A percentile compares a stretch with the other conserved stretches of the same genome.
Evolutionary conservation across 2,888 invertebrate species (phyloP).

Genomic region (Rhamphomyia laevipes): DNA sequence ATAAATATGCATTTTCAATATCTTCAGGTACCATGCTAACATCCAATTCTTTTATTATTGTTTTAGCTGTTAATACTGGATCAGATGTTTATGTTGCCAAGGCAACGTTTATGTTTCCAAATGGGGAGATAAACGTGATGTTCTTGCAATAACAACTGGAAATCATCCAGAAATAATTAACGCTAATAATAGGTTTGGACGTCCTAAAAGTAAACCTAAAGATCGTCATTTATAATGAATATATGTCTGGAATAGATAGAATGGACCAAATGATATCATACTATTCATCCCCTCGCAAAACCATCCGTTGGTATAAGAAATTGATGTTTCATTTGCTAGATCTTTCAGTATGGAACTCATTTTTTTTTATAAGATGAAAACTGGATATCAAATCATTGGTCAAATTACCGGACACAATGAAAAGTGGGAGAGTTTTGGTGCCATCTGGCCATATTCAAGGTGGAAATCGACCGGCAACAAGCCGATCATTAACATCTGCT

Average conservation of each 20-base stretch:
- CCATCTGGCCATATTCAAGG: neutral
- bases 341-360: constrained; percentile 9
- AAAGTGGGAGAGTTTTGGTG: neutral
- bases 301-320: neutral
- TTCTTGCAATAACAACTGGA: too few species aligned
- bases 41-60: too few species aligned
- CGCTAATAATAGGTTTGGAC: too few species aligned
- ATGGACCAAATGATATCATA: too few species aligned
- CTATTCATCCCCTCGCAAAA: neutral
- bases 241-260: too few species aligned
- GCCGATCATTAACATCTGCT: neutral
- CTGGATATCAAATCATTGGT: neutral
- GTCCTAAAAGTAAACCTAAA: too few species aligned
- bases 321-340: neutral
- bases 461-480: neutral
- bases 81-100: too few species aligned
- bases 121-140: neutral
- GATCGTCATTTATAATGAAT: too few species aligned
- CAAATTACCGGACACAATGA: neutral
- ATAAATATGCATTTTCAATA: too few species aligned
- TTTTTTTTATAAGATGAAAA: constrained; percentile 9
- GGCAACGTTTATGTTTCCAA: neutral
- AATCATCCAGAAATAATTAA: too few species aligned
- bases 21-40: too few species aligned
- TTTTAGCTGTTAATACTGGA: too few species aligned